Evolutionary conservation across 1,140 invertebrate genomes (phyloP).

Genomic region (Eumaeus atala): DNA sequence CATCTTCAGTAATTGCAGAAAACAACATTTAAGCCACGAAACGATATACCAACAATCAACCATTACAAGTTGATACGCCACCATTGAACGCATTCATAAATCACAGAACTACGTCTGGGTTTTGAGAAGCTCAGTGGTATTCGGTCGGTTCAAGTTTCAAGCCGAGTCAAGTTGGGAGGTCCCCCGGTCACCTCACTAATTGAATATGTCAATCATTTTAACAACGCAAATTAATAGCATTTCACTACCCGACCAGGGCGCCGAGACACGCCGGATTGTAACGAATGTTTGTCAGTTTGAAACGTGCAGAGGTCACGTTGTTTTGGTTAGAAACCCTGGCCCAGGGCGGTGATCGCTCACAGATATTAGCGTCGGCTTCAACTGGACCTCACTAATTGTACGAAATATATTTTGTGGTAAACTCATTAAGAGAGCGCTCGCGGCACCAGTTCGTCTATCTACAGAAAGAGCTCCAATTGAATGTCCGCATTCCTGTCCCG

Average conservation of each 20-base stretch:
- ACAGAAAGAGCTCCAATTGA: no score
- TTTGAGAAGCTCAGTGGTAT: conserved; percentile 17
- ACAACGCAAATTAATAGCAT: conserved; percentile 73
- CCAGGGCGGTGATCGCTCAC: conserved; percentile 48
- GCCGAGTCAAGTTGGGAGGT: conserved; percentile 72
- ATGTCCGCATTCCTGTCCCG: no score
- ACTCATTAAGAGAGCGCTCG: conserved; percentile 39
- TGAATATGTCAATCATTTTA: conserved; percentile 75
- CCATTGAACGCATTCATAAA: not conserved
- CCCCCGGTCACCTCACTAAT: conserved; percentile 72
- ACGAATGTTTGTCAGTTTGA: not conserved
- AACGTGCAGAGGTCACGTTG: conserved; percentile 27
- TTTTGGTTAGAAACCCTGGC: conserved; percentile 34
- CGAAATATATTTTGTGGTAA: conserved; percentile 56
- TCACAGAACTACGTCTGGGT: not conserved
- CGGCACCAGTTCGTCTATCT: conserved; percentile 12
- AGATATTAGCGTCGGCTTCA: conserved; percentile 53
- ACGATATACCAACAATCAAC: conserved; percentile 39
- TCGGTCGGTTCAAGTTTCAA: conserved; percentile 44
- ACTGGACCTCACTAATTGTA: conserved; percentile 57
- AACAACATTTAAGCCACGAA: conserved; percentile 63
- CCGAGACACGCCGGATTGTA: conserved; percentile 18
- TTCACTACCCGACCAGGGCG: conserved; percentile 51
- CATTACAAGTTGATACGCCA: conserved; percentile 31
- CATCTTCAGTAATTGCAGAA: conserved; percentile 64